Evolutionary conservation across 2,888 invertebrate genomes (phyloP).

Genomic region (Isotomurus palustris): DNA sequence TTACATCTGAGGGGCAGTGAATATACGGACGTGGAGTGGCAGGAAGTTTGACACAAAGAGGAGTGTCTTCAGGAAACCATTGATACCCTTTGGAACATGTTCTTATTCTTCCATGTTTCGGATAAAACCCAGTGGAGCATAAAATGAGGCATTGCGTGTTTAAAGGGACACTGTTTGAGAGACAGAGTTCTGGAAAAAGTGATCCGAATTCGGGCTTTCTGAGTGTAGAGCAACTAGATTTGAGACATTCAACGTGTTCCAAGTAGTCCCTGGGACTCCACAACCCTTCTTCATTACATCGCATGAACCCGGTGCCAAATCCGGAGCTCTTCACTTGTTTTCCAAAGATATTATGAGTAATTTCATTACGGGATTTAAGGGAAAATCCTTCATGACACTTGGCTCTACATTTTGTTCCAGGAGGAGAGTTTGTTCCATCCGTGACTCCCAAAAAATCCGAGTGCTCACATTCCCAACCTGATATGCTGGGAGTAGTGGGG

Average conservation of each 20-base stretch:
- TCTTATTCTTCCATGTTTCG: constrained; percentile 44
- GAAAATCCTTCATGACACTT: constrained; percentile 40
- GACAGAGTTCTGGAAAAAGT: constrained; percentile 55
- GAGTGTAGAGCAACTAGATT: constrained; percentile 53
- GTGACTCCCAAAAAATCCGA: constrained; percentile 26
- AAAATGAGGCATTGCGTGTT: constrained; percentile 48
- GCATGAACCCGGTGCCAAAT: constrained; percentile 21
- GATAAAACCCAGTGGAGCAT: constrained; percentile 46
- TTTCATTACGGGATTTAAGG: constrained; percentile 14
- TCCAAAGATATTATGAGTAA: constrained; percentile 22
- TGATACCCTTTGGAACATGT: constrained; percentile 45
- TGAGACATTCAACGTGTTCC: constrained; percentile 33
- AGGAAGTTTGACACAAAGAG: constrained; percentile 43
- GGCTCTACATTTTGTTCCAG: constrained; percentile 41
- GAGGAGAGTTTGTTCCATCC: constrained; percentile 24
- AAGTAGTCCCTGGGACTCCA: constrained; percentile 41
- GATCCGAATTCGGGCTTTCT: constrained; percentile 54
- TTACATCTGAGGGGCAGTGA: constrained; percentile 61
- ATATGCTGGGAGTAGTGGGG: constrained; percentile 33
- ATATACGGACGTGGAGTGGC: constrained; percentile 56
- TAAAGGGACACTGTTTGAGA: constrained; percentile 51
- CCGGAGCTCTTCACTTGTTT: constrained; percentile 17
- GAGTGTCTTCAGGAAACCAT: constrained; percentile 47
- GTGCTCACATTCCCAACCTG: constrained; percentile 44
- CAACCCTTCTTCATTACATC: constrained; percentile 38